Percentiles rank a stretch among this genome's conserved stretches.
These are phyloP conservation scores for Aplodontia rufa DNA, from an alignment of 2,113 vertebrate species.

Conservation along the genomic window DNA sequence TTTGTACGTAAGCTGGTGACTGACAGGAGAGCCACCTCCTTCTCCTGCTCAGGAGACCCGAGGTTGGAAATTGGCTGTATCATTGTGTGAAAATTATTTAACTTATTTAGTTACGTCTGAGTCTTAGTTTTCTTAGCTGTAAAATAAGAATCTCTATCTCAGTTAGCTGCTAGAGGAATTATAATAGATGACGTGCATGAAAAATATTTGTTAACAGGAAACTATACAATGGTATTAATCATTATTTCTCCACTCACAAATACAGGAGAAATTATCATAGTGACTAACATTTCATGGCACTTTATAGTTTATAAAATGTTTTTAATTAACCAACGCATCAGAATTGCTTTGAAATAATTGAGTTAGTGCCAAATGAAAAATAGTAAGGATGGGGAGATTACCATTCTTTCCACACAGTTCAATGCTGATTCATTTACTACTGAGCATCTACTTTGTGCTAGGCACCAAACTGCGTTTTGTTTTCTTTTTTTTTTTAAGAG, in stretches of 20 bases:
- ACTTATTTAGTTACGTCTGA: neutral
- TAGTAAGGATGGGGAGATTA: neutral
- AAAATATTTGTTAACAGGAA: constrained; percentile 30
- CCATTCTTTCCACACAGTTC: neutral
- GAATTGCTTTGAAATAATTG: neutral
- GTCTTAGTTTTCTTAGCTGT: neutral
- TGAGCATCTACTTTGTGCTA: neutral
- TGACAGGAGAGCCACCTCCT: neutral
- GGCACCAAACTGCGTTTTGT: neutral
- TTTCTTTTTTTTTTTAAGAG: no score
- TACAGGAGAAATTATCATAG: neutral
- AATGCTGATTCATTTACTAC: neutral
- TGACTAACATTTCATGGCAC: constrained; percentile 19
- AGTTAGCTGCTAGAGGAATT: neutral
- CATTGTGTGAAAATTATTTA: neutral
- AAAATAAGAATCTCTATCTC: constrained; percentile 19
- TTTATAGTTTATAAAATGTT: constrained; percentile 11
- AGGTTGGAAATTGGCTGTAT: neutral
- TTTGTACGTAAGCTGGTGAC: neutral
- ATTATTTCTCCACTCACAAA: neutral
- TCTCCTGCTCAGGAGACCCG: neutral
- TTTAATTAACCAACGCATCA: neutral
- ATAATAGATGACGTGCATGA: neutral
- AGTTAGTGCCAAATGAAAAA: neutral
- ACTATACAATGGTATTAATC: neutral